Percentiles rank a stretch among this genome's conserved stretches.
These are phyloP conservation scores for Thalassaphorura encarpata DNA, from an alignment of 1,140 invertebrate species.

Conservation along the genomic window DNA sequence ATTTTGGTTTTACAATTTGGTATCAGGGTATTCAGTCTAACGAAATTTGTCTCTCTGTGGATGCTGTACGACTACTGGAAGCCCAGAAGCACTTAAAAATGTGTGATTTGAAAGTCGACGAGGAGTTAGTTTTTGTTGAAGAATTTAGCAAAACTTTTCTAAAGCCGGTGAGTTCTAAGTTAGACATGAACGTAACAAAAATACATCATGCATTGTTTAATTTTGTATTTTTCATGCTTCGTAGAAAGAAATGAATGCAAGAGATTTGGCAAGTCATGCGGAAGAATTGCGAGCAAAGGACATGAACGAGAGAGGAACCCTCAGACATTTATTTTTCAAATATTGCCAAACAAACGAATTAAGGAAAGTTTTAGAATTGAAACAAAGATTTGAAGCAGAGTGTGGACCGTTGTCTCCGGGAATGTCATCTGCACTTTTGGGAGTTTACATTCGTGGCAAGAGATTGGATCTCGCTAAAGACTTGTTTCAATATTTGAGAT, in stretches of 20 bases:
- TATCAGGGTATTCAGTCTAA: too few species aligned
- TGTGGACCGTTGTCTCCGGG: conserved; percentile 2
- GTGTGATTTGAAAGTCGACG: background rate
- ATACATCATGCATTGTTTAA: background rate
- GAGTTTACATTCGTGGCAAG: conserved; percentile 4
- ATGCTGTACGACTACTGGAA: background rate
- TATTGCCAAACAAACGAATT: conserved; percentile 16
- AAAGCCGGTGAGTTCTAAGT: background rate
- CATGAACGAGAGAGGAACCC: conserved; percentile 9
- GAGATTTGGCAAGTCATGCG: conserved; percentile 9
- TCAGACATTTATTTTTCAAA: conserved; percentile 14
- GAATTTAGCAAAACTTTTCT: background rate
- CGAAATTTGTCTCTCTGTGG: too few species aligned
- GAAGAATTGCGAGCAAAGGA: conserved; percentile 14
- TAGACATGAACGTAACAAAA: background rate
- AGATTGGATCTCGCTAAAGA: background rate
- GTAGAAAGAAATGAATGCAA: conserved; percentile 13
- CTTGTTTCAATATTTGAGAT: conserved; percentile 5
- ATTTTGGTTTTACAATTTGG: too few species aligned
- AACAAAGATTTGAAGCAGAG: conserved; percentile 9
- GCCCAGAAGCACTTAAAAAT: too few species aligned
- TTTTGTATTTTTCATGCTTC: background rate
- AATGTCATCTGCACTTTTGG: conserved; percentile 13
- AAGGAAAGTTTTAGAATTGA: conserved; percentile 4
- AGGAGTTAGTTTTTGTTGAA: background rate